These are phyloP conservation scores for Magallana angulata DNA, from an alignment of 1,140 invertebrate species.

Conservation along the genomic window DNA sequence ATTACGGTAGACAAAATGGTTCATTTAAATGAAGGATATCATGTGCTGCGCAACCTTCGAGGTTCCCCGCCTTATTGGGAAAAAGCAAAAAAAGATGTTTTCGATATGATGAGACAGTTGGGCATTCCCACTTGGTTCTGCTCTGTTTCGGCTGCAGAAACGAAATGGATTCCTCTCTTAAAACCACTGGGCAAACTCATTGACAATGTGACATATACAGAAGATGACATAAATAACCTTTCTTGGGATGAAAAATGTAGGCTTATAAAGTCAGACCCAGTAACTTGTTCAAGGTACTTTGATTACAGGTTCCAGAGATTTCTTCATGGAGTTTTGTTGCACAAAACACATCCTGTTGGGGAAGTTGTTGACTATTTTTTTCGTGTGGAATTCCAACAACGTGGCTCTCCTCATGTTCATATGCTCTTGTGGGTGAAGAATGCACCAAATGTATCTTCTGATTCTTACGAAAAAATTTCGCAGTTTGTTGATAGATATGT, in stretches of 20 bases:
- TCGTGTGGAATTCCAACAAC: slow-evolving; percentile 50
- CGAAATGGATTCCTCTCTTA: slow-evolving; percentile 60
- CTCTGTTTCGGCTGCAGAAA: slow-evolving; percentile 63
- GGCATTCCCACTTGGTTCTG: slow-evolving; percentile 60
- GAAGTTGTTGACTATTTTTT: slow-evolving; percentile 61
- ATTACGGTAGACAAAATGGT: slow-evolving; percentile 47
- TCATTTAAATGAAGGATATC: slow-evolving; percentile 62
- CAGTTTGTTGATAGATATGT: slow-evolving; percentile 41
- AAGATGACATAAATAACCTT: slow-evolving; percentile 52
- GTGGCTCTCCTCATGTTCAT: slow-evolving; percentile 51
- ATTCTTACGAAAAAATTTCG: slow-evolving; percentile 19
- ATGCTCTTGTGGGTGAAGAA: slow-evolving; percentile 47
- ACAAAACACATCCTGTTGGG: slow-evolving; percentile 47
- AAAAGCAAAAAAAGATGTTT: slow-evolving; percentile 62
- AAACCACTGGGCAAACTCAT: slow-evolving; percentile 53
- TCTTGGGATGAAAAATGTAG: slow-evolving; percentile 48
- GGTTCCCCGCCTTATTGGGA: slow-evolving; percentile 61
- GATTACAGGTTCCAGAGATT: slow-evolving; percentile 57
- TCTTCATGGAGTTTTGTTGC: slow-evolving; percentile 34
- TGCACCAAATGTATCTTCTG: slow-evolving; percentile 20
- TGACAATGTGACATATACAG: slow-evolving; percentile 27
- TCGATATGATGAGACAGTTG: slow-evolving; percentile 67
- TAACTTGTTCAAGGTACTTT: slow-evolving; percentile 61
- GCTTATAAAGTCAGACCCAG: slow-evolving; percentile 57
- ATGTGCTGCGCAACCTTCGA: slow-evolving; percentile 55